Conservation (phyloP, 2,797 vertebrate genomes). For the Tokudaia muenninki region DNA sequence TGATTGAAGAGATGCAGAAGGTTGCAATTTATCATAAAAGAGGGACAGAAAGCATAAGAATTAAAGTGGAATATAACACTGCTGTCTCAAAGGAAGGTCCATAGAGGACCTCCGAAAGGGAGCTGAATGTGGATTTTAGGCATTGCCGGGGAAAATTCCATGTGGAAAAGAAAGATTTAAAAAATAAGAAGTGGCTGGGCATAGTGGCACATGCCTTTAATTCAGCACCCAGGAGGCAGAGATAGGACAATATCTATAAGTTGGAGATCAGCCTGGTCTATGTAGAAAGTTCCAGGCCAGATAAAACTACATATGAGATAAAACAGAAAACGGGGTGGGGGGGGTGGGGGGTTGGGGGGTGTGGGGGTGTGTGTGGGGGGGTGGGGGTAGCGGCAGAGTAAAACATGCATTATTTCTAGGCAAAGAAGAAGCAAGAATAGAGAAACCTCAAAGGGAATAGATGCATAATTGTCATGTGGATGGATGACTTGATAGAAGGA, state of each 20-base stretch:
- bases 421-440: neutral
- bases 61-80: neutral
- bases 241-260: neutral
- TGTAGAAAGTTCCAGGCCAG: neutral
- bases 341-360: too few relatives aligned
- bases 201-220: neutral
- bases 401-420: neutral
- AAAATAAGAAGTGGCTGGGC: neutral
- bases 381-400: too few relatives aligned
- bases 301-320: neutral
- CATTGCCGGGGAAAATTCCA: neutral
- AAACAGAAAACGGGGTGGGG: neutral
- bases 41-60: neutral
- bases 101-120: neutral
- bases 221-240: neutral
- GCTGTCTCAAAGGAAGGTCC: neutral
- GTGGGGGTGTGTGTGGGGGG: too few relatives aligned
- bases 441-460: neutral
- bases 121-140: neutral
- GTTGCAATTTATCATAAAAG: constrained; percentile 3
- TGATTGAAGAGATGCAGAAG: neutral
- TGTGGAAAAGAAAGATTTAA: neutral
- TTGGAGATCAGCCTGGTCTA: neutral
- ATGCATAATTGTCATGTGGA: neutral
- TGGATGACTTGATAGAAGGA: neutral